Evolutionary conservation across 2,888 invertebrate species (phyloP).

Genomic region (Meiosimyza platycephala): DNA sequence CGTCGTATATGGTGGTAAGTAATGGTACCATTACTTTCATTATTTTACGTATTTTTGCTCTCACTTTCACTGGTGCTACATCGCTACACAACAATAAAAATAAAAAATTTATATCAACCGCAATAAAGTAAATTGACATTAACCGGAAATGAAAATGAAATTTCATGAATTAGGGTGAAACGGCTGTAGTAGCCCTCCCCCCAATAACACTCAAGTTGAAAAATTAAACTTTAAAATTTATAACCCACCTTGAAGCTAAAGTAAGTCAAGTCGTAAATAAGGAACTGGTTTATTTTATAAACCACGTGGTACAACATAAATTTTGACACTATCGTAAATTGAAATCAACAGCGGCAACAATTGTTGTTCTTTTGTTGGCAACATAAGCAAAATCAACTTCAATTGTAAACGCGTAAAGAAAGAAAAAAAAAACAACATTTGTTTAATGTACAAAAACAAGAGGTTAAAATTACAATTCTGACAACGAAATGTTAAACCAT

Average conservation of each 20-base stretch:
- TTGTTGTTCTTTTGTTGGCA: conserved; percentile 25
- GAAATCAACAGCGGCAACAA: conserved; percentile 33
- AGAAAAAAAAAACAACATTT: too few species aligned
- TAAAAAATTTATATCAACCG: conserved; percentile 4
- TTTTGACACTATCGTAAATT: conserved; percentile 37
- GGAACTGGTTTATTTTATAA: not conserved
- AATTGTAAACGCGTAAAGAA: too few species aligned
- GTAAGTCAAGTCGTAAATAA: not conserved
- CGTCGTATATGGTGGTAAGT: conserved; percentile 79
- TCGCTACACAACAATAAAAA: not conserved
- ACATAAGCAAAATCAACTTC: conserved; percentile 6
- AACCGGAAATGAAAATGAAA: too few species aligned
- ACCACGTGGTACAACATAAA: conserved; percentile 29
- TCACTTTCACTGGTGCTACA: not conserved
- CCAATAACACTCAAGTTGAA: not conserved
- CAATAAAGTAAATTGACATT: not conserved
- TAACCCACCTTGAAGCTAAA: conserved; percentile 19
- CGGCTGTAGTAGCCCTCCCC: too few species aligned
- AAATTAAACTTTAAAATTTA: conserved; percentile 29
- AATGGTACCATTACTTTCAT: not conserved
- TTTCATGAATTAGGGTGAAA: too few species aligned
- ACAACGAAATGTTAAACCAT: too few species aligned
- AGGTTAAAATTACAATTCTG: too few species aligned
- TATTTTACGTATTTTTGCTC: not conserved
- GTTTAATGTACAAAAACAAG: too few species aligned